A percentile compares a stretch with the other conserved stretches of the same genome.
Conservation (phyloP, 2,797 vertebrate species). For the Scolopax bukidnonensis region DNA sequence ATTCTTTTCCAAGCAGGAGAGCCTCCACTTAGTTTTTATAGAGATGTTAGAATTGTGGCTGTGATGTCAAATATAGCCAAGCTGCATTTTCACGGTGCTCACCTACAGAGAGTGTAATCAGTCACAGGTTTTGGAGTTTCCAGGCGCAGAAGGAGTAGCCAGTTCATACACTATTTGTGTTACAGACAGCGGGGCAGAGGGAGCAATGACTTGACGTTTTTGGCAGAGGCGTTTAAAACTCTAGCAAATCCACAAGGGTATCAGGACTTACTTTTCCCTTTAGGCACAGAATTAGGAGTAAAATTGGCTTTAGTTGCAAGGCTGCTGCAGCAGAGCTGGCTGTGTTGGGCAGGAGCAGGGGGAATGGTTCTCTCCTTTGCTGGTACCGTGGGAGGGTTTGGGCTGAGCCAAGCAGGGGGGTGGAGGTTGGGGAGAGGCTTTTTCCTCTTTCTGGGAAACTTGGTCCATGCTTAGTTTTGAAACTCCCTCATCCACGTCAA, state of each 20-base stretch:
- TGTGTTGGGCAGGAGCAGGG: neutral
- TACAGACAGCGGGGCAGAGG: neutral
- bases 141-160: neutral
- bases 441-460: neutral
- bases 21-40: neutral
- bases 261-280: neutral
- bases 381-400: fast-evolving
- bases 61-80: neutral
- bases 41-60: neutral
- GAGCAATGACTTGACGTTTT: neutral
- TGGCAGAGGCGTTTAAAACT: neutral
- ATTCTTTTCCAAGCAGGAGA: neutral
- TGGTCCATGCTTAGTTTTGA: neutral
- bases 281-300: neutral
- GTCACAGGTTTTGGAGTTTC: neutral
- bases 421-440: neutral
- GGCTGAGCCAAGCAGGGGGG: neutral
- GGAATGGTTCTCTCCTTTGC: neutral
- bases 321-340: neutral
- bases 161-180: neutral
- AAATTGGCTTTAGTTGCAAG: neutral
- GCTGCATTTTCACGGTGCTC: neutral
- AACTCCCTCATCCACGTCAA: neutral
- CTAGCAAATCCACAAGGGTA: fast-evolving
- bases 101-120: neutral